Evolutionary conservation across 2,797 vertebrate species (phyloP), one percentile per base, ranked within the genome.

Genomic region (Distichodus sexfasciatus): DNA sequence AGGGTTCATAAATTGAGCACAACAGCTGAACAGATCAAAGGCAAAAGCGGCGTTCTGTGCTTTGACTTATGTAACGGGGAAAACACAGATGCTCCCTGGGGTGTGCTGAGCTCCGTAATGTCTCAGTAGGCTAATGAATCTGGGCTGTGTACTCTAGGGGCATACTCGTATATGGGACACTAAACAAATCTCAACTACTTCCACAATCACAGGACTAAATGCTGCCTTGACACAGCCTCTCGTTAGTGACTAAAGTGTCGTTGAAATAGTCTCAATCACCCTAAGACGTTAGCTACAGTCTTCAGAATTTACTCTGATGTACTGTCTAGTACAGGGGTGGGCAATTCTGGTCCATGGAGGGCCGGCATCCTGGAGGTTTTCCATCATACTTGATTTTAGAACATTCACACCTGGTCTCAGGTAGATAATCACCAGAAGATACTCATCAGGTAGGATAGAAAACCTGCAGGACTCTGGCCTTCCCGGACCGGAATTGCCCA

Each of bases 41-140:
- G 9, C 19, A 53, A 64, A 48, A 60, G 21, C 59, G 43, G 23
- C 9, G 48, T 68, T 69, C 58, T 66, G 23, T 59, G 36, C 35
- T 66, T 48, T 75, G 50, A 72, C 60, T 69, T 72, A 72, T 72
- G 60, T 61, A 72, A 78, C 38, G 63, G 31, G n/a, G 59, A 74
- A 71, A 75, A 60, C 59, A 72, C 72, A 69, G 69, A 73, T 76
- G 76, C 69, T 70, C 54, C 17, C 55, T 28, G 23, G 51, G 59
- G 65, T 51, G 59, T 74, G 68, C 58, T 68, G 68, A 71, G 58
- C 43, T 17, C 60, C 55, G 66, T 59, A 69, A 65, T 60, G 47
- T 51, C 55, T 69, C 61, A 51, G 29, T 61, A 46, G 55, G 59
- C 50, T 66, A 78, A 70, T 72, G 69, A 62, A 69, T 66, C 57